Evolutionary conservation across 2,888 invertebrate species (phyloP).

Genomic region (Melieria crassipennis): DNA sequence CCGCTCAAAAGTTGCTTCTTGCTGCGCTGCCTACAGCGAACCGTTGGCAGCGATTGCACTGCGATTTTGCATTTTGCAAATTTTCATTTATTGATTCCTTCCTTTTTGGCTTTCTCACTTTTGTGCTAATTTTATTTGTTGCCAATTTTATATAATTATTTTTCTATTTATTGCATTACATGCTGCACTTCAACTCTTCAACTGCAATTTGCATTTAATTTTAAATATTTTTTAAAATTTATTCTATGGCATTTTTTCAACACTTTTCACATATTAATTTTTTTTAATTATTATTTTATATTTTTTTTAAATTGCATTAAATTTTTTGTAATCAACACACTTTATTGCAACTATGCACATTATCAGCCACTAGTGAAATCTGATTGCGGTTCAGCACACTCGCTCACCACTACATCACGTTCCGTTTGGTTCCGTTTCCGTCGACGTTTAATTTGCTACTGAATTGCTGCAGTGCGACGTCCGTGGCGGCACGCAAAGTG

Average conservation of each 20-base stretch:
- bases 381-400: not conserved
- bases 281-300: constrained; percentile 1
- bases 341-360: no score
- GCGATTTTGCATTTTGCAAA: not conserved
- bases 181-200: no score
- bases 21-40: no score
- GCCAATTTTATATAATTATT: not conserved
- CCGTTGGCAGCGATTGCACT: no score
- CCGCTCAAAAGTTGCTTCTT: no score
- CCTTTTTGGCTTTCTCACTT: not conserved
- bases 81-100: not conserved
- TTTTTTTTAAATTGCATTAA: not conserved
- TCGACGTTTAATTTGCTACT: constrained; percentile 49
- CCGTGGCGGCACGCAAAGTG: constrained; percentile 28
- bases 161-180: not conserved
- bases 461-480: constrained; percentile 39
- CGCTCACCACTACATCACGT: constrained; percentile 17
- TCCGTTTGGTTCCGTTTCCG: constrained; percentile 46
- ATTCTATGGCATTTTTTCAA: not conserved
- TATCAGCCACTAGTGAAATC: no score
- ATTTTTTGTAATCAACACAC: no score
- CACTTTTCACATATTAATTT: not conserved
- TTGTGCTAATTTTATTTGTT: constrained; percentile 1
- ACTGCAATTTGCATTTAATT: not conserved
- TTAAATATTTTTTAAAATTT: not conserved